Base-by-base conservation (phyloP, 1,140 invertebrate species). In the Epicauta chinensis region DNA sequence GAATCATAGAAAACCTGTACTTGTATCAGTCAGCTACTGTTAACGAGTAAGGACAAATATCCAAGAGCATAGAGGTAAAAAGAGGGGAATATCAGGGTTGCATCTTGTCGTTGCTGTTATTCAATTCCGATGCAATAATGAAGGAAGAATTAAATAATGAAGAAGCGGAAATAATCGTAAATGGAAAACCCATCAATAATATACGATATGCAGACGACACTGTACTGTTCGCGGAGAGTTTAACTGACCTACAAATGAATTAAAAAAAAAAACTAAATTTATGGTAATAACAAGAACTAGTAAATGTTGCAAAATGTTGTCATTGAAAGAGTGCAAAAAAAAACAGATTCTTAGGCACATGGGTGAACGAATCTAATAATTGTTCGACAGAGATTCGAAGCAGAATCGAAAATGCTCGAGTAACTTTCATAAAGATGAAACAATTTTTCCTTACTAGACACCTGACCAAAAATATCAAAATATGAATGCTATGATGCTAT, bases 81-180 rank as follows among this genome's bases (percentile, higher is more conserved):
- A 41, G 54, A 35, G 63, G 63, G 12, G 57, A 65, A 7, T 53
- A 58, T 7, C 65, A 66, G 40, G 66, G 62, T 4, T 65, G 64
- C 34, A 54, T 63, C n/a, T 23, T 65, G 12, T 65, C 60, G 23
- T 61, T 62, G 16, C 37, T 67, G 2, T 56, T 70, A n/a, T 67
- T 68, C 37, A 64, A 66, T 35, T 41, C 63, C 9, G 45, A 40
- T 17, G 40, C 54, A 30, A 23, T 59, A 16, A 37, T 43, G 16
- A 41, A 53, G 23, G 16, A 52, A 44, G 30, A 4, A 12, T 30
- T 30, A 30, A 4, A 30, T 10, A 30, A 30, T 30, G 29, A 30
- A 30, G 16, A 14, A 23, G 40, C 14, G 17, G 49, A 31, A 32
- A 40, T 44, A 31, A 41, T 44, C 36, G 29, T 60, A 9, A 55